These are phyloP conservation scores for Eremobia ochroleuca DNA, from an alignment of 2,888 invertebrate genomes.

Conservation along the genomic window DNA sequence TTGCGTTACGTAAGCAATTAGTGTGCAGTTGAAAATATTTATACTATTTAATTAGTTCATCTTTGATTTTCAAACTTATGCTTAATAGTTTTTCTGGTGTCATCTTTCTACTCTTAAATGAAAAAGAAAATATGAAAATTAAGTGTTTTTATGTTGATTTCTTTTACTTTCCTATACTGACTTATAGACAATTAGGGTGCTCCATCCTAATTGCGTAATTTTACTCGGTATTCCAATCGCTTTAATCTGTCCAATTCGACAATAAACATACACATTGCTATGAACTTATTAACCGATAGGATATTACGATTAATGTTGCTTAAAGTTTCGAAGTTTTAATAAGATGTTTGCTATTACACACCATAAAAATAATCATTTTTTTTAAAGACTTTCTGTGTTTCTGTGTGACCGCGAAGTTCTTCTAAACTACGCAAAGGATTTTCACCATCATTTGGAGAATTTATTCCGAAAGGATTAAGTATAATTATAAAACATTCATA, in stretches of 20 bases:
- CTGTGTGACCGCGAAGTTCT: neutral
- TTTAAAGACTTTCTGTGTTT: too few species aligned
- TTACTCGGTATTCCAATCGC: neutral
- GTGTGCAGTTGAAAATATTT: neutral
- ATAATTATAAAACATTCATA: neutral
- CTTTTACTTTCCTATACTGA: neutral
- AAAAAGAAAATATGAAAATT: neutral
- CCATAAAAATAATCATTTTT: neutral
- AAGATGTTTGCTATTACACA: neutral
- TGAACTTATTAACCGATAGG: neutral
- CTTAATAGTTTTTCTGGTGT: neutral
- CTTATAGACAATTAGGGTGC: too few species aligned
- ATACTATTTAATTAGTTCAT: neutral
- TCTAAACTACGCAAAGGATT: neutral
- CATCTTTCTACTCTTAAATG: neutral
- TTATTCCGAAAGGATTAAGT: neutral
- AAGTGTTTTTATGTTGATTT: neutral
- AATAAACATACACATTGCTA: neutral
- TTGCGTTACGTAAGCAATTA: neutral
- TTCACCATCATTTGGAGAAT: too few species aligned
- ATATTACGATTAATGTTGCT: neutral
- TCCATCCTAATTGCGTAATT: neutral
- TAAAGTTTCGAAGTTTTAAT: neutral
- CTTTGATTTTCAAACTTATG: neutral
- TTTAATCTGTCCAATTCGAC: neutral